Evolutionary conservation across 2,797 vertebrate genomes (phyloP), one percentile per base, ranked within the genome.

Genomic region (Anolis apletophallus): DNA sequence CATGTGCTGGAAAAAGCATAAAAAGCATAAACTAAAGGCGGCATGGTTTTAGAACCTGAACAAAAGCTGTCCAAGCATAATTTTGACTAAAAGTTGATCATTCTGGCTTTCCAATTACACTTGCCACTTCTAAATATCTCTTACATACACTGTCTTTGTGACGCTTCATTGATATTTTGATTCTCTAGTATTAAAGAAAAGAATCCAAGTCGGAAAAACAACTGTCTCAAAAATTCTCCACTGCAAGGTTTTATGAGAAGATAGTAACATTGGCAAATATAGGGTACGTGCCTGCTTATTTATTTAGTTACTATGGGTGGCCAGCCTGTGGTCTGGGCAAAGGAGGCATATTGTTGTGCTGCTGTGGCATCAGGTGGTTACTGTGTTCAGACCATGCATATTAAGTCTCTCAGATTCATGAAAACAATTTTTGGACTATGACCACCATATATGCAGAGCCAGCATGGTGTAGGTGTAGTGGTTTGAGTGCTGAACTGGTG

Each of bases 1-100:
- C 92, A 93, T 91, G 90, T 92, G 91, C 88, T 90, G 80, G 52
- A 91, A 83, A 32, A 3, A 64, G 71, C 57, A 88, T 2, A 40
- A 40, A 40, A 40, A 61, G 13, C 86, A 74, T 68, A 87, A 91
- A 93, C 86, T 21, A 87, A 86, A 85, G 76, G 21, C 87, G 57
- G 87, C 87, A 81, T 23, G 1, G 6, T 59, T 90, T 89, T 17
- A 68, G 36, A 64, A 46, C 76, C 29, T 87, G 89, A 34, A 68
- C 40, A 87, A 91, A 89, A 90, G 36, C 87, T 93, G 88, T 88
- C 88, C 85, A 88, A 91, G 74, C 79, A 69, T 85, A 77, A 90
- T 93, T 84, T 88, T 91, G 88, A 80, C 84, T n/a, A 80, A 71
- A 40, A 87, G 32, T 64, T 84, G 86, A 46, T 74, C 14, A 87